These are phyloP conservation scores for Melanaphis sacchari DNA, from an alignment of 1,140 invertebrate genomes.

Conservation along the genomic window DNA sequence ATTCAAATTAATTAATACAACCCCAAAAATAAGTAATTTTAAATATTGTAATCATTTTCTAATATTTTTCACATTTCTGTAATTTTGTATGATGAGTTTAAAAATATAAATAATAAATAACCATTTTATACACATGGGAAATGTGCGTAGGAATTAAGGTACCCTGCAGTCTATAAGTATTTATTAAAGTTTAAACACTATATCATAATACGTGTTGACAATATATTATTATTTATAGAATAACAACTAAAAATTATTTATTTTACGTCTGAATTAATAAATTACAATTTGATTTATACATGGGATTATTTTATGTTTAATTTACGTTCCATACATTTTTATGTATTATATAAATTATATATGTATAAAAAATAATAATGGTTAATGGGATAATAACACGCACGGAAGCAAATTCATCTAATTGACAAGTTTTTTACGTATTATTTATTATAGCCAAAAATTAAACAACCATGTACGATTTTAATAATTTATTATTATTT, in stretches of 20 bases:
- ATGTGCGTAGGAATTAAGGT: background rate
- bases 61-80: background rate
- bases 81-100: background rate
- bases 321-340: background rate
- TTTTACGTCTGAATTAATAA: slow-evolving; percentile 14
- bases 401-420: slow-evolving; percentile 15
- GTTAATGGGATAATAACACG: slow-evolving; percentile 34
- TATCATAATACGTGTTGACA: background rate
- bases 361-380: background rate
- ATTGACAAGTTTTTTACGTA: background rate
- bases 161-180: background rate
- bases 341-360: background rate
- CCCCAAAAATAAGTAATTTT: background rate
- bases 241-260: background rate
- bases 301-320: background rate
- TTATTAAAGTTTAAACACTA: background rate
- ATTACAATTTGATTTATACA: slow-evolving; percentile 27
- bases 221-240: slow-evolving; percentile 19
- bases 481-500: background rate
- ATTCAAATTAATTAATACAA: background rate
- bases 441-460: slow-evolving; percentile 12
- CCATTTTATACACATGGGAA: background rate
- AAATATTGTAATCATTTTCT: background rate
- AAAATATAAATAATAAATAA: background rate
- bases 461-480: background rate